phyloP scores from a whole-genome alignment of 2,888 invertebrate genomes.

The Steinernema carpocapsae region DNA sequence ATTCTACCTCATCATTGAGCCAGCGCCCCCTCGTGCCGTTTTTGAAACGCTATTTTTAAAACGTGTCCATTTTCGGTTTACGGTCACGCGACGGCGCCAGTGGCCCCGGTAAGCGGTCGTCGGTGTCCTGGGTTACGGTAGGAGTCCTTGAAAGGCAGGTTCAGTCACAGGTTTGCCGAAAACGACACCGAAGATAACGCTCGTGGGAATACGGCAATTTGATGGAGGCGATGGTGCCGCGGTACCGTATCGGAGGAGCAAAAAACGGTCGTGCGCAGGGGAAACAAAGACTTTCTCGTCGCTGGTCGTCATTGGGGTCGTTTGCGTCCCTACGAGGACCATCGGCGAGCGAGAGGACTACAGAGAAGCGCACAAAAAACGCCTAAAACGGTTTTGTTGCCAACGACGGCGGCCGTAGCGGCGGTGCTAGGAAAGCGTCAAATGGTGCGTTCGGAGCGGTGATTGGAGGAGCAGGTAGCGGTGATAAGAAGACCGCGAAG shows the following conservation, averaged over 20 bases:
- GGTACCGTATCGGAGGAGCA: slow-evolving; percentile 30
- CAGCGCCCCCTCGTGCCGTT: neutral
- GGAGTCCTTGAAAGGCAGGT: neutral
- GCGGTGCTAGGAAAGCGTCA: neutral
- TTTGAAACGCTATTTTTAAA: neutral
- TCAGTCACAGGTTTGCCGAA: neutral
- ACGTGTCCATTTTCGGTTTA: neutral
- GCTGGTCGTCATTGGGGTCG: neutral
- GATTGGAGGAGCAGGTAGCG: slow-evolving; percentile 14
- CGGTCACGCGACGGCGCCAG: neutral
- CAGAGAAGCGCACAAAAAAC: neutral
- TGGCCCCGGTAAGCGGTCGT: neutral
- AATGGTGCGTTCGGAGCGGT: neutral
- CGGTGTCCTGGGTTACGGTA: neutral
- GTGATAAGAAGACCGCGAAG: neutral
- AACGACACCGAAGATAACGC: slow-evolving; percentile 9
- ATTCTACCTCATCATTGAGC: neutral
- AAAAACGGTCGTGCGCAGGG: slow-evolving; percentile 26
- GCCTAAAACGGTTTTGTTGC: slow-evolving; percentile 13
- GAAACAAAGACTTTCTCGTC: slow-evolving; percentile 17
- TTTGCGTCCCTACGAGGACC: neutral
- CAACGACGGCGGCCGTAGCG: neutral
- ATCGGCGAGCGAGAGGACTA: neutral
- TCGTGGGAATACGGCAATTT: slow-evolving; percentile 33
- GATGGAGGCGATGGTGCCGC: neutral